Evolutionary conservation across 2,888 invertebrate genomes (phyloP).

Genomic region (Lamellibrachia columna): DNA sequence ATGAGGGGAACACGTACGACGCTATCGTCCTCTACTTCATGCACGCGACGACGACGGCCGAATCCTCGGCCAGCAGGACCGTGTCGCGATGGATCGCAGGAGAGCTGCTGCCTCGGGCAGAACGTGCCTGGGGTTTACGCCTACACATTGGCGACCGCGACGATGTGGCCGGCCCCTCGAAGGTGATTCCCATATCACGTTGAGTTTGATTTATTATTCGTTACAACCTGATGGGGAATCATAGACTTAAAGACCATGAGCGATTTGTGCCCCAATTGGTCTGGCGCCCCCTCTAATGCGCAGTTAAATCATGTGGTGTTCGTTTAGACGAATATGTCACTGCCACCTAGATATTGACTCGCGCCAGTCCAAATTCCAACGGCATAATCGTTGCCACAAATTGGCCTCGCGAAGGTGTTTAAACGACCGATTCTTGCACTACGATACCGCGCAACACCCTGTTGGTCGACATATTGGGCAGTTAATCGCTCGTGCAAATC

Average conservation of each 20-base stretch:
- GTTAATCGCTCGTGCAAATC: too few relatives aligned
- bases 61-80: not conserved
- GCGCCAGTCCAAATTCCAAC: too few relatives aligned
- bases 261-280: too few relatives aligned
- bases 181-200: not conserved
- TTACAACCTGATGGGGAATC: not conserved
- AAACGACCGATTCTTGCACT: too few relatives aligned
- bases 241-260: not conserved
- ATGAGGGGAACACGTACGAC: not conserved
- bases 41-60: not conserved
- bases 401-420: too few relatives aligned
- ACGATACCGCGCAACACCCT: too few relatives aligned
- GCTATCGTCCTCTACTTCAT: not conserved
- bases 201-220: too few relatives aligned
- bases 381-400: too few relatives aligned
- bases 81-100: not conserved
- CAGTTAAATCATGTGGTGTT: not conserved
- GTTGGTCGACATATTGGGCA: too few relatives aligned
- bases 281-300: too few relatives aligned
- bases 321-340: too few relatives aligned
- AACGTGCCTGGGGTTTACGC: not conserved
- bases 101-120: not conserved
- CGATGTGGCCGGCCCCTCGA: not conserved
- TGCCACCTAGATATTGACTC: too few relatives aligned
- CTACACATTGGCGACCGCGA: not conserved